Base-by-base conservation (phyloP, 2,888 invertebrate species). In the Atherix ibis region DNA sequence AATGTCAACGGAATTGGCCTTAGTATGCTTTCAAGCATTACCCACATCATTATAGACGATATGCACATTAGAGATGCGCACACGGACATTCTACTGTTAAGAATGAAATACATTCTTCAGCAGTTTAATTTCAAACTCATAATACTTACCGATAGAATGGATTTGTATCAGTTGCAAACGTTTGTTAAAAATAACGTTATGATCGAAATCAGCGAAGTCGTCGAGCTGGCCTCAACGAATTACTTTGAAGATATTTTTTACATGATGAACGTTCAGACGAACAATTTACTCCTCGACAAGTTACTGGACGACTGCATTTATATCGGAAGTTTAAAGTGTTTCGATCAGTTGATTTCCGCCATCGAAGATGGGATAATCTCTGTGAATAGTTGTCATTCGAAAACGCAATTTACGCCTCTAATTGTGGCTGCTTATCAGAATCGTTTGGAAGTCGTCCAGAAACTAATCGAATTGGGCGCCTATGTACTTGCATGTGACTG, bases 31-130 rank as follows among this genome's bases (percentile, higher is more conserved):
- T 42, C 42, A 1, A 44, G 47, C 26, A 46, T 52, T 18, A 84
- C 88, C 0, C 94, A 94, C 58, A 66, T 84, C 22, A 73, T 85
- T 38, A 71, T 92, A 49, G 92, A 94, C 58, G 94, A 95, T 60
- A 77, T 92, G 14, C 92, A 95, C 58, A 87, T 92, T 54, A 69
- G 92, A 2, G 88, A 92, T 58, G 74, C 82, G 49, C 79, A 84
- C 54, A 79, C 82, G 40, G 95, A 95, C 63, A 88, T 94, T 59
- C 67, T 94, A 27, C 64, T 95, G 35, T 59, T 95, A 32, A 70
- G 78, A 25, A 64, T 92, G 24, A 78, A 76, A 50, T 58, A 94
- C 1, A 67, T 95, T 31, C 68, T 94, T 34, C 85, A 50, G 84
- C 22, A 22, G 10, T 6, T 22, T 22, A 6, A 8, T 6, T 10